Evolutionary conservation across 2,797 vertebrate genomes (phyloP).

Genomic region (Alcedo quadribrachys): DNA sequence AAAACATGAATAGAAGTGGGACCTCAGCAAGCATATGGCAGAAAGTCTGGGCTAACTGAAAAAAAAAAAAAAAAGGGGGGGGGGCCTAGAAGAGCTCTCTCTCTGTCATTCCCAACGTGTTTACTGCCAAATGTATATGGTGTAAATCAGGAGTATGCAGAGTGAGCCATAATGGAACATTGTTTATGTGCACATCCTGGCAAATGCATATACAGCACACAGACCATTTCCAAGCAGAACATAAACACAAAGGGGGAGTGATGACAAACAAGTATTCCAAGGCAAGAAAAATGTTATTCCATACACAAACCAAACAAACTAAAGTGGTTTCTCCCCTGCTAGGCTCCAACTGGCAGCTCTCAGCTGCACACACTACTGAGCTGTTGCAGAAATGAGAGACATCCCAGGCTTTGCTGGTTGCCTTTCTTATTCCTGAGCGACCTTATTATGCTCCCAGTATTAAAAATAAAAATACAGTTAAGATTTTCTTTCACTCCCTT

Average conservation of each 20-base stretch:
- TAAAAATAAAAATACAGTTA: conserved; percentile 49
- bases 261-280: conserved; percentile 66
- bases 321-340: conserved; percentile 67
- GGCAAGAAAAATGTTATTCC: conserved; percentile 71
- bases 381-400: conserved; percentile 60
- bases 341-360: conserved; percentile 66
- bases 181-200: conserved; percentile 67
- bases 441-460: conserved; percentile 48
- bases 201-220: conserved; percentile 37
- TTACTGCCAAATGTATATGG: conserved; percentile 53
- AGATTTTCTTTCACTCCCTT: conserved; percentile 48
- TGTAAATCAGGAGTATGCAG: conserved; percentile 55
- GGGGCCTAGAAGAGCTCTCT: conserved; percentile 38
- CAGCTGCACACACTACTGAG: conserved; percentile 48
- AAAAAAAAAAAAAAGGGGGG: not conserved
- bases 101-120: not conserved
- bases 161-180: conserved; percentile 49
- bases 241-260: conserved; percentile 63
- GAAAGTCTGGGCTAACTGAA: conserved; percentile 64
- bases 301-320: conserved; percentile 69
- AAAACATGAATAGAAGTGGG: conserved; percentile 71
- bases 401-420: conserved; percentile 35
- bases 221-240: conserved; percentile 58
- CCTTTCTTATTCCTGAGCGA: conserved; percentile 41
- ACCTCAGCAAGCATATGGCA: conserved; percentile 72